These are phyloP conservation scores for Solenodon paradoxus DNA, from an alignment of 2,113 vertebrate genomes.

Conservation along the genomic window DNA sequence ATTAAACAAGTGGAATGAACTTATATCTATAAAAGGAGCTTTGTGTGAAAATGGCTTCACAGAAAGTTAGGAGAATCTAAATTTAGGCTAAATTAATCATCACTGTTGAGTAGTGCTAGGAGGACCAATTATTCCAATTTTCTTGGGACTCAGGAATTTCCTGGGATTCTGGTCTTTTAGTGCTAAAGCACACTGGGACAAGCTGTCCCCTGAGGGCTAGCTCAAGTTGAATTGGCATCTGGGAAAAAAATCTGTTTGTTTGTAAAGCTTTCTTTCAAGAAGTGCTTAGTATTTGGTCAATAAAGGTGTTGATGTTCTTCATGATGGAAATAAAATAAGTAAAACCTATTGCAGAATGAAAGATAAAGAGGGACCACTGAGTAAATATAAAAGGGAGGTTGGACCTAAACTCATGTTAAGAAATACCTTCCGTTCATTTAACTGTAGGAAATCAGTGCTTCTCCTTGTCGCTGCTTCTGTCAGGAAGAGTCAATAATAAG, in stretches of 20 bases:
- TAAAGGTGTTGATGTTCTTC: not conserved
- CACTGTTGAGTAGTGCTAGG: not conserved
- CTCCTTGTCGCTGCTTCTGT: not conserved
- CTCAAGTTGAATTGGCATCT: not conserved
- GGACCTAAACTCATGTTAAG: not conserved
- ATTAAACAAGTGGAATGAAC: not conserved
- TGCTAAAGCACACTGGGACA: not conserved
- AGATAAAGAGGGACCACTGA: not conserved
- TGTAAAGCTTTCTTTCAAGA: not conserved
- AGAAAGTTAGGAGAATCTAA: constrained; percentile 7
- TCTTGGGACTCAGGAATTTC: not conserved
- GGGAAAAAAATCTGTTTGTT: not conserved
- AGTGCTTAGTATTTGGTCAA: not conserved
- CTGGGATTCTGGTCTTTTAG: not conserved
- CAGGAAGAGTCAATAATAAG: not conserved
- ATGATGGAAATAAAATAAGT: not conserved
- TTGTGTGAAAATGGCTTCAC: not conserved
- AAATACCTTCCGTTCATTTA: constrained; percentile 10
- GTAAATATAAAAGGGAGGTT: constrained; percentile 32
- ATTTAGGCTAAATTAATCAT: not conserved
- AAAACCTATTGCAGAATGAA: not conserved
- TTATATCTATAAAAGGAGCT: not conserved
- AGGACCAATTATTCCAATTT: not conserved
- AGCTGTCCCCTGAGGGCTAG: not conserved
- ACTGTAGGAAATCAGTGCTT: not conserved